phyloP scores from a whole-genome alignment of 2,113 vertebrate genomes.

The Oreochromis tanganicae region DNA sequence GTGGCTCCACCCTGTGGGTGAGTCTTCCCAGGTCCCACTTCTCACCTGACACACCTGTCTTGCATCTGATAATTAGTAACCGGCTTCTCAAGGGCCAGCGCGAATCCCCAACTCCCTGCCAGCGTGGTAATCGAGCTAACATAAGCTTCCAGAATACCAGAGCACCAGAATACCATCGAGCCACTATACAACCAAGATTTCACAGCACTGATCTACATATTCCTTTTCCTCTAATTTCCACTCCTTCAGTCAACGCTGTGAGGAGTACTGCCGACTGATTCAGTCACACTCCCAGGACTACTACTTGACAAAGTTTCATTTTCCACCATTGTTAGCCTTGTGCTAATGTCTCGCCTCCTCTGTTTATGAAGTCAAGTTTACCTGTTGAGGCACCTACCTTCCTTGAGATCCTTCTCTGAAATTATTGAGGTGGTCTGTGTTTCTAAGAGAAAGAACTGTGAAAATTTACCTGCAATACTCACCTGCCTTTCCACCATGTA shows the following conservation, averaged over 20 bases:
- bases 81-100: neutral
- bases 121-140: neutral
- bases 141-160: neutral
- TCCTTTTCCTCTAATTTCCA: constrained; percentile 2
- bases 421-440: neutral
- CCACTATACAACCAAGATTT: constrained; percentile 1
- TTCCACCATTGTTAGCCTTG: neutral
- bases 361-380: neutral
- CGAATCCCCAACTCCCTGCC: neutral
- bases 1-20: neutral
- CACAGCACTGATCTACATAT: constrained; percentile 32
- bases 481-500: neutral
- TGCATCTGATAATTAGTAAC: neutral
- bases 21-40: neutral
- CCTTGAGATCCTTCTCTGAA: neutral
- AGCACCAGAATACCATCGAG: neutral
- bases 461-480: neutral
- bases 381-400: neutral
- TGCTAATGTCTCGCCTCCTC: neutral
- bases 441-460: neutral
- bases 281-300: constrained; percentile 38
- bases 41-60: neutral
- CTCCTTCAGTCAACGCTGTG: constrained; percentile 32
- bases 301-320: neutral
- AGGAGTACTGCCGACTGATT: constrained; percentile 13